Evolutionary conservation across 2,888 invertebrate genomes (phyloP).

Genomic region (Sarcophaga subvicina): DNA sequence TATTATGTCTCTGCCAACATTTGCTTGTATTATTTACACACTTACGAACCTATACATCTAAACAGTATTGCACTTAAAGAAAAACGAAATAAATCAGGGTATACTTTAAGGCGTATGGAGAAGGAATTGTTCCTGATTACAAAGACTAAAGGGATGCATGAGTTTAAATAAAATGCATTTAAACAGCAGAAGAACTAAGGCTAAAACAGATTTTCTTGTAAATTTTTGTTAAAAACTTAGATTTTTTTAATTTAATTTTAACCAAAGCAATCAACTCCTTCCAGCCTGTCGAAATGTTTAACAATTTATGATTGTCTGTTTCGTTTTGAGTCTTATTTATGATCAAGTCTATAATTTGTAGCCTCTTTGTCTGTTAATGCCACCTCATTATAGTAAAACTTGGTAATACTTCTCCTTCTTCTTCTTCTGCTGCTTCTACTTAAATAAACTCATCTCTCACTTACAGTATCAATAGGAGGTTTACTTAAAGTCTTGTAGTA

Average conservation of each 20-base stretch:
- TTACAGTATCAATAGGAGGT: not conserved
- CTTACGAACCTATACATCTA: no score
- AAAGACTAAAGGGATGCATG: no score
- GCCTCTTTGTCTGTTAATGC: slow-evolving; percentile 5
- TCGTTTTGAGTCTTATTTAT: slow-evolving; percentile 19
- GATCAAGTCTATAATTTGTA: slow-evolving; percentile 14
- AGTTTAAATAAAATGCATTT: no score
- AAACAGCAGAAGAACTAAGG: no score
- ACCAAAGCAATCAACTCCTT: not conserved
- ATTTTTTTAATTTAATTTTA: not conserved
- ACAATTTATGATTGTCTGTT: slow-evolving; percentile 18
- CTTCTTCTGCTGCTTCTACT: not conserved
- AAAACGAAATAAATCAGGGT: no score
- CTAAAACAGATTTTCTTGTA: no score
- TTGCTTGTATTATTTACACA: no score
- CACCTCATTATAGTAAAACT: not conserved
- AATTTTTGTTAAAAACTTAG: not conserved
- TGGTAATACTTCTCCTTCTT: not conserved
- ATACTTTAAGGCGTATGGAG: no score
- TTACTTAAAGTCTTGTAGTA: not conserved
- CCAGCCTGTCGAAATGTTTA: not conserved
- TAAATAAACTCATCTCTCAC: not conserved
- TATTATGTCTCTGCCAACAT: no score
- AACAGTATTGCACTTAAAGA: no score
- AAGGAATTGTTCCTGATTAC: no score